phyloP scores from a whole-genome alignment of 2,113 vertebrate species.

The Seriola rivoliana region DNA sequence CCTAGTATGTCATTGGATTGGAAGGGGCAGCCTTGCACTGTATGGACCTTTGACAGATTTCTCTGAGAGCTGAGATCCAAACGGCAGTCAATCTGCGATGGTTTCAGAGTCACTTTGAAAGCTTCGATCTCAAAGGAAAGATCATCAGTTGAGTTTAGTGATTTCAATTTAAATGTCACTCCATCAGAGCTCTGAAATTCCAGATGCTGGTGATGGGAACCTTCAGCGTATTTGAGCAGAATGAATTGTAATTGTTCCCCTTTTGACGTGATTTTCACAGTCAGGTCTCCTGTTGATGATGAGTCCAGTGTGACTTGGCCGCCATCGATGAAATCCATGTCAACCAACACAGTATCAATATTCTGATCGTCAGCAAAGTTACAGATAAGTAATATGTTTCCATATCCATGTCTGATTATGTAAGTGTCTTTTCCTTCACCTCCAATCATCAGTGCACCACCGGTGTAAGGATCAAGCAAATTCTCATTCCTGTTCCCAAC shows the following conservation, averaged over 20 bases:
- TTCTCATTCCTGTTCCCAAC: conserved; percentile 60
- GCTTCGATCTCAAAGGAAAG: conserved; percentile 36
- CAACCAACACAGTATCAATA: conserved; percentile 62
- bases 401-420: conserved; percentile 56
- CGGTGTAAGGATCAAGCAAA: conserved; percentile 59
- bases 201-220: conserved; percentile 52
- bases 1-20: conserved; percentile 63
- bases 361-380: conserved; percentile 63
- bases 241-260: neutral
- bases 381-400: conserved; percentile 26
- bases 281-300: neutral
- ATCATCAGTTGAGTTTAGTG: neutral
- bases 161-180: conserved; percentile 51
- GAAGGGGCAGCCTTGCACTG: conserved; percentile 61
- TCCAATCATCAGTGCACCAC: conserved; percentile 59
- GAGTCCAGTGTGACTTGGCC: neutral
- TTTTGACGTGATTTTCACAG: conserved; percentile 8
- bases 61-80: conserved; percentile 53
- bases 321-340: conserved; percentile 59
- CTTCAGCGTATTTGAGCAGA: conserved; percentile 30
- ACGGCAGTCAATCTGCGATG: conserved; percentile 40
- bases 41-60: conserved; percentile 64
- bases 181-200: conserved; percentile 66
- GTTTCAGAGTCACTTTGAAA: conserved; percentile 66
- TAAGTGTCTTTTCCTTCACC: conserved; percentile 66